Percentiles rank a stretch among this genome's conserved stretches.
phyloP scores from a whole-genome alignment of 1,140 invertebrate genomes.

The Neomicropteryx cornuta region DNA sequence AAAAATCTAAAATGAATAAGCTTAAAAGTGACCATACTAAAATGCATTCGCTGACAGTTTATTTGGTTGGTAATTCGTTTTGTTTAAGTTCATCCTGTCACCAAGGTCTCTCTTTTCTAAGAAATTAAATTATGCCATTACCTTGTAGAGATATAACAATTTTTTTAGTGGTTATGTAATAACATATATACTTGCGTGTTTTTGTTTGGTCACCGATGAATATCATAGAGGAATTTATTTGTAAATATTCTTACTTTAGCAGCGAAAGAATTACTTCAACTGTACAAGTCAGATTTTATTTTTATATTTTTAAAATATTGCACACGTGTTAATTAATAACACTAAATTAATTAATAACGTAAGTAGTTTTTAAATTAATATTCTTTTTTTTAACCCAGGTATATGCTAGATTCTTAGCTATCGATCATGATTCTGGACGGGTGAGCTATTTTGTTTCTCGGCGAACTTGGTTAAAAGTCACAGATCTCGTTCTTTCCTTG shows the following conservation, averaged over 20 bases:
- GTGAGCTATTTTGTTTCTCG: constrained; percentile 83
- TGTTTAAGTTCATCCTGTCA: too few relatives aligned
- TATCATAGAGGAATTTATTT: background rate
- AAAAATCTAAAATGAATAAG: too few relatives aligned
- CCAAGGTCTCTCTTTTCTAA: too few relatives aligned
- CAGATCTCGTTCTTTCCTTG: constrained; percentile 76
- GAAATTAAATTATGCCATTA: too few relatives aligned
- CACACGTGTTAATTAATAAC: too few relatives aligned
- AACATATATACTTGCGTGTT: background rate
- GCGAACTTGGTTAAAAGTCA: constrained; percentile 77
- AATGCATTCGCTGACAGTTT: too few relatives aligned
- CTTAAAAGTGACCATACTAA: too few relatives aligned
- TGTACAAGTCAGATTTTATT: constrained; percentile 5
- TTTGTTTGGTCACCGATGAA: background rate
- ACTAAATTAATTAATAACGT: too few relatives aligned
- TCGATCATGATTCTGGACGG: constrained; percentile 83
- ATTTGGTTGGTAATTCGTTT: too few relatives aligned
- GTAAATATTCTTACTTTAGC: background rate
- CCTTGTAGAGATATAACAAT: background rate
- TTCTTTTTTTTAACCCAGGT: too few relatives aligned
- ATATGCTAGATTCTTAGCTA: constrained; percentile 80
- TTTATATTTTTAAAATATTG: too few relatives aligned
- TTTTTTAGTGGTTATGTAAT: background rate
- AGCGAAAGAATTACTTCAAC: constrained; percentile 8
- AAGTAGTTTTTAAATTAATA: too few relatives aligned